A percentile compares a stretch with the other conserved stretches of the same genome.
Evolutionary conservation across 2,888 invertebrate species (phyloP).

Genomic region (Drosophila macrospina): DNA sequence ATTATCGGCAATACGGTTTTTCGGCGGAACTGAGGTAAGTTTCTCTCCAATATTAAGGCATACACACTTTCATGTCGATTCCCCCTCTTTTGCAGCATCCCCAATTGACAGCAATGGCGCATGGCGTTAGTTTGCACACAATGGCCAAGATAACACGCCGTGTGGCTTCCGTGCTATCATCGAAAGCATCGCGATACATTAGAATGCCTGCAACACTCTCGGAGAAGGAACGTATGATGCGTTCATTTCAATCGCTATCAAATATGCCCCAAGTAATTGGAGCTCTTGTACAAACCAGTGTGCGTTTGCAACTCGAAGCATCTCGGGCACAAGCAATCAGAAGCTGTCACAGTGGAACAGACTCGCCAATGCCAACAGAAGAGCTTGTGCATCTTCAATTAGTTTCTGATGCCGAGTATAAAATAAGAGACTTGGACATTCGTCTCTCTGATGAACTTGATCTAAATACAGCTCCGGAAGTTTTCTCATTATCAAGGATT

Average conservation of each 20-base stretch:
- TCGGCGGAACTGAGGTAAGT: constrained; percentile 78
- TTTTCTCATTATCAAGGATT: constrained; percentile 74
- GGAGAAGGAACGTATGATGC: constrained; percentile 78
- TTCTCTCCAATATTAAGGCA: not conserved
- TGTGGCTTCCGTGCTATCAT: constrained; percentile 74
- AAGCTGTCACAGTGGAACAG: constrained; percentile 12
- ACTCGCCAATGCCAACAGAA: constrained; percentile 26
- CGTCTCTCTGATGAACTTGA: constrained; percentile 51
- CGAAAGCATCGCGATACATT: constrained; percentile 81
- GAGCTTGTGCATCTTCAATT: constrained; percentile 71
- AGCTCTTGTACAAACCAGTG: constrained; percentile 67
- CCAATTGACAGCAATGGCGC: constrained; percentile 70
- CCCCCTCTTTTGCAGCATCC: constrained; percentile 64
- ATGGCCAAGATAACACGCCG: constrained; percentile 77
- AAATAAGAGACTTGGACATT: constrained; percentile 80
- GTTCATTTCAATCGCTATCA: constrained; percentile 74
- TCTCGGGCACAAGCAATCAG: constrained; percentile 13
- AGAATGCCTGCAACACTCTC: constrained; percentile 82
- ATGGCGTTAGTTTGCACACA: constrained; percentile 72
- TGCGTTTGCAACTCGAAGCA: constrained; percentile 57
- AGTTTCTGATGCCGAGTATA: constrained; percentile 76
- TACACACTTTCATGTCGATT: not conserved
- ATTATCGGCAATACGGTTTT: constrained; percentile 73
- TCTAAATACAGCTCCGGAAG: constrained; percentile 49
- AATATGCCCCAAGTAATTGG: constrained; percentile 82